Evolutionary conservation across 2,888 invertebrate genomes (phyloP).

Genomic region (Andricus quercusramuli): DNA sequence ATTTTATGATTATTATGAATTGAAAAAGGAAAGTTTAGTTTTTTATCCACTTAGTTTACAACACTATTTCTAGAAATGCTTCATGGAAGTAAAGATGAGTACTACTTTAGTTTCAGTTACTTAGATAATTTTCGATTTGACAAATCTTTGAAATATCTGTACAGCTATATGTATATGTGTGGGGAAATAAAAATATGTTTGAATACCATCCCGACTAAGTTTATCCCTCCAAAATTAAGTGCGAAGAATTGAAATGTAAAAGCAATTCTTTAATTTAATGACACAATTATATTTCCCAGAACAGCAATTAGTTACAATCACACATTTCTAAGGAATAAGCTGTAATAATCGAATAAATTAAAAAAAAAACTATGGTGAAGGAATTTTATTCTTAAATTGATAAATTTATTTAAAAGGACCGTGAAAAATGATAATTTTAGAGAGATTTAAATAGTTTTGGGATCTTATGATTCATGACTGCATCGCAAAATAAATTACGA

Average conservation of each 20-base stretch:
- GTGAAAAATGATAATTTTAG: slow-evolving; percentile 12
- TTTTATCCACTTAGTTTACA: neutral
- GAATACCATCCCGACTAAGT: neutral
- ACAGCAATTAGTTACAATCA: neutral
- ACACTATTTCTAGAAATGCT: slow-evolving; percentile 12
- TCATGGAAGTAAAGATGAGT: slow-evolving; percentile 3
- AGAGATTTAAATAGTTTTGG: slow-evolving; percentile 11
- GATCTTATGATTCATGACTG: slow-evolving; percentile 1
- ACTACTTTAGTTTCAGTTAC: neutral
- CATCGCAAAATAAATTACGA: slow-evolving; percentile 25
- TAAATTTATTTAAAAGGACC: neutral
- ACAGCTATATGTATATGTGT: too few species aligned
- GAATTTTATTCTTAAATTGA: neutral
- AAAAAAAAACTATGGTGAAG: neutral
- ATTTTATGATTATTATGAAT: neutral
- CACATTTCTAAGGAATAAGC: neutral
- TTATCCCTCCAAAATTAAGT: neutral
- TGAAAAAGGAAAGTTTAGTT: neutral
- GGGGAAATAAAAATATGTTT: too few species aligned
- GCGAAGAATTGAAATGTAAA: neutral
- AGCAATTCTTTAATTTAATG: neutral
- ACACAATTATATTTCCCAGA: neutral
- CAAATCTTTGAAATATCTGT: neutral
- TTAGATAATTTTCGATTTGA: neutral
- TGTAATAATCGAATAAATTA: neutral